Evolutionary conservation across 2,888 invertebrate species (phyloP), one percentile per base, ranked within the genome.

Genomic region (Zhuqinia jingwanae): DNA sequence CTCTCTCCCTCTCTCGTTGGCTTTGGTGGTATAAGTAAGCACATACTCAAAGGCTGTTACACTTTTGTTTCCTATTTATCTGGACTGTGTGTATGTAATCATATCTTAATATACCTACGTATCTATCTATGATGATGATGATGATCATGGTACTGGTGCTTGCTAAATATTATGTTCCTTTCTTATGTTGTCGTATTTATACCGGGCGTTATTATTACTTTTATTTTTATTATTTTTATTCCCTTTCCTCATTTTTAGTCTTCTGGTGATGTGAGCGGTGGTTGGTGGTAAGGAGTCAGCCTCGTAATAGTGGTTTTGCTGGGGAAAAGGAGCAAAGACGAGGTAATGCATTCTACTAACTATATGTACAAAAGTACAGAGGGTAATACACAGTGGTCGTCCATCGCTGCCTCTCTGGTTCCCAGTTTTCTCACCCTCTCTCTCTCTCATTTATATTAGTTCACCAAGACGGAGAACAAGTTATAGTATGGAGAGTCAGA

Each of bases 11-110:
- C 13, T 50, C 50, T 50, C 17, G 30, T 15, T 77, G 25, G 22
- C 22, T 20, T 17, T n/a, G 65, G 25, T 42, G 47, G 30, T 45
- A 22, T 17, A 22, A 27, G 20, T 45, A 50, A n/a, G 27, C n/a
- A 50, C 15, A 70, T 50, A 10, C 36, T 36, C 3, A 36, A 36
- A 36, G 45, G 77, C 42, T 78, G 77, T 60, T 78, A 78, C 77
- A 78, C 76, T 56, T 80, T 70, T 70, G 68, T 68, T 80, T 80
- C 63, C 60, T 50, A 81, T 81, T 70, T 70, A 80, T 80, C 22
- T 70, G n/a, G 70, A 36, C 56, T 68, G 36, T 53, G 45, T 56
- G 22, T 17, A 0, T 63, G 30, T 60, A 63, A 58, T 56, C 47
- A 68, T 80, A 58, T 11, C 17, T 22, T 58, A 10, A 22, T 20